phyloP scores from a whole-genome alignment of 2,113 vertebrate genomes.

The Indicator indicator region DNA sequence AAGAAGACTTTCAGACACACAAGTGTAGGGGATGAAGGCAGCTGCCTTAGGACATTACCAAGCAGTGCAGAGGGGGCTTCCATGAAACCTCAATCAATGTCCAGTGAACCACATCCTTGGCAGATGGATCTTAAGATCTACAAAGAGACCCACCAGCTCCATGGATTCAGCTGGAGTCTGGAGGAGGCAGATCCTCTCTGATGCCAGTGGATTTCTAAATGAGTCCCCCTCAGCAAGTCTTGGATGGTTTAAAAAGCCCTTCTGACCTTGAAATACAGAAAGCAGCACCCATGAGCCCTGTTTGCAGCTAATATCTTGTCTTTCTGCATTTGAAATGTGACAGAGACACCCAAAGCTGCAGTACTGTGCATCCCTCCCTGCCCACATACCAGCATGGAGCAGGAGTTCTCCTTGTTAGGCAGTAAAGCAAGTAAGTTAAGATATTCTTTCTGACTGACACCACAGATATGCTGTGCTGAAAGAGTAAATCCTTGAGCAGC shows the following conservation, averaged over 20 bases:
- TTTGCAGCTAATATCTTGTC: not conserved
- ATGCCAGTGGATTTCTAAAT: not conserved
- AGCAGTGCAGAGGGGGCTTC: no score
- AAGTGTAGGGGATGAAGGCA: no score
- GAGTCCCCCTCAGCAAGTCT: not conserved
- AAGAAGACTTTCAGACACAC: no score
- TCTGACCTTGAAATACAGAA: not conserved
- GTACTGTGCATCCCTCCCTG: not conserved
- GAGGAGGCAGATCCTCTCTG: not conserved
- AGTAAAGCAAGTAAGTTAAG: not conserved
- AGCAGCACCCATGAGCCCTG: not conserved
- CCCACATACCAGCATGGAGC: not conserved
- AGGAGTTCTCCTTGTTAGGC: not conserved
- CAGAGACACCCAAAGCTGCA: not conserved
- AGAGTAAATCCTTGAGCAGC: not conserved
- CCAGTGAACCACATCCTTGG: no score
- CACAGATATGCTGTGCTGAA: not conserved
- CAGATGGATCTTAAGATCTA: no score
- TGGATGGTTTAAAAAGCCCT: not conserved
- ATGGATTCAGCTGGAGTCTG: not conserved
- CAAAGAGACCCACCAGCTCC: no score
- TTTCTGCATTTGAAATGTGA: not conserved
- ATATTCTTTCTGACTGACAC: not conserved
- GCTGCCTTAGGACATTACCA: no score
- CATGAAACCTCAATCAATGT: no score